phyloP scores from a whole-genome alignment of 2,113 vertebrate species.

The Halichoerus grypus region DNA sequence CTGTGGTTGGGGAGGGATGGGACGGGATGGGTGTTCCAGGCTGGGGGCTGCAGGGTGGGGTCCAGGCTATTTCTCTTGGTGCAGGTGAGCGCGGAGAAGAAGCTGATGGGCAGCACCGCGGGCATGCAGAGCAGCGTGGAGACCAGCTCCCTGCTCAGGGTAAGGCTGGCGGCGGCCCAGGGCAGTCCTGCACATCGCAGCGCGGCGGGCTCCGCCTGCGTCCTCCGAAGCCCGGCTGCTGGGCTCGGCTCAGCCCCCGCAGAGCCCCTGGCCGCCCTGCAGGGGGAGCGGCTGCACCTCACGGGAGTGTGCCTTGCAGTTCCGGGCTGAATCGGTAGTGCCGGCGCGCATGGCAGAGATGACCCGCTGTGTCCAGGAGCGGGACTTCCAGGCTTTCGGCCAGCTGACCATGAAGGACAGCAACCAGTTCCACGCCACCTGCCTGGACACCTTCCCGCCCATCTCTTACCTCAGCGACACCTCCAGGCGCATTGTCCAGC shows the following conservation, averaged over 20 bases:
- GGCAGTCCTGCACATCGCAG: neutral
- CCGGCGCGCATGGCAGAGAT: slow-evolving; percentile 92
- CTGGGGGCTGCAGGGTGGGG: neutral
- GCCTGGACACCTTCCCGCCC: slow-evolving; percentile 97
- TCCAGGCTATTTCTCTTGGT: fast-evolving
- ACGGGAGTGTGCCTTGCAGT: slow-evolving; percentile 81
- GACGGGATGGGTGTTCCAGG: neutral
- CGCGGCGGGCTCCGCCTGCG: fast-evolving
- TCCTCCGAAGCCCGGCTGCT: neutral
- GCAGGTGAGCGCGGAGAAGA: slow-evolving; percentile 94
- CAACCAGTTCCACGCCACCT: slow-evolving; percentile 98
- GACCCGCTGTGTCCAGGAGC: slow-evolving; percentile 87
- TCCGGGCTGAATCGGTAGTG: slow-evolving; percentile 92
- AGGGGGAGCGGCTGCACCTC: fast-evolving
- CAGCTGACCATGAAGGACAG: slow-evolving; percentile 97
- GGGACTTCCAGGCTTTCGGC: slow-evolving; percentile 93
- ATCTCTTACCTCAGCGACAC: slow-evolving; percentile 95
- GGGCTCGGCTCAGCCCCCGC: no score
- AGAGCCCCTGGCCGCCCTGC: neutral
- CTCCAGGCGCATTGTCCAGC: slow-evolving; percentile 90
- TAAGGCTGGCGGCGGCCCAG: slow-evolving; percentile 65
- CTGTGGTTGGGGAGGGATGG: neutral
- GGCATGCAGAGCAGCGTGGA: slow-evolving; percentile 97
- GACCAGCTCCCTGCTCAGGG: slow-evolving; percentile 94
- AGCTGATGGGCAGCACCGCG: slow-evolving; percentile 91